These are phyloP conservation scores for Drosophila anomelani DNA, from an alignment of 2,888 invertebrate species.

Conservation along the genomic window DNA sequence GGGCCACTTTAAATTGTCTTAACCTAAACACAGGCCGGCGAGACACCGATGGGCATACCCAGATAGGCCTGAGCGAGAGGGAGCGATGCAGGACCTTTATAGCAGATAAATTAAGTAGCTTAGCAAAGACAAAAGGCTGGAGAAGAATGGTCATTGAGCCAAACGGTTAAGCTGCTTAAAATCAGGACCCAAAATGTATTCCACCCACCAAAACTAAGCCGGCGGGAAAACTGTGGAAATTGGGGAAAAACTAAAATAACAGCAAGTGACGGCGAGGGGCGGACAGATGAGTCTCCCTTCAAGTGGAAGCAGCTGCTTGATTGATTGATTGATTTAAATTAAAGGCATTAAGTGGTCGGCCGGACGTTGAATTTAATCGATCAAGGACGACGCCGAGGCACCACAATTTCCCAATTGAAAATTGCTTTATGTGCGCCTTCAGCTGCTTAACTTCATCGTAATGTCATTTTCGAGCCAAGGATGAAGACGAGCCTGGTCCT, in stretches of 20 bases:
- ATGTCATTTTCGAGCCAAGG: constrained; percentile 66
- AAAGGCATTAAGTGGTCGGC: constrained; percentile 72
- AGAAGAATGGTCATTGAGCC: constrained; percentile 34
- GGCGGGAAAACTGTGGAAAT: constrained; percentile 23
- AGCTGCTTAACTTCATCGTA: constrained; percentile 74
- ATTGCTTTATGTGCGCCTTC: constrained; percentile 71
- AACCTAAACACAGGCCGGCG: constrained; percentile 26
- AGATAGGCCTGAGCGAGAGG: constrained; percentile 7
- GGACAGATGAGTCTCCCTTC: constrained; percentile 24
- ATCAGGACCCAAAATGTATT: constrained; percentile 48
- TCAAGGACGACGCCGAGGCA: constrained; percentile 44
- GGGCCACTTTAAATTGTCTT: constrained; percentile 65
- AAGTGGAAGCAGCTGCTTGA: constrained; percentile 59
- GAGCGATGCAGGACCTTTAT: constrained; percentile 9
- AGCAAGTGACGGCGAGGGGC: constrained; percentile 27
- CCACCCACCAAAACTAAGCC: constrained; percentile 25
- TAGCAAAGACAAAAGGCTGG: constrained; percentile 65
- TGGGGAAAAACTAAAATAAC: constrained; percentile 55
- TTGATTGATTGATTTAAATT: constrained; percentile 80
- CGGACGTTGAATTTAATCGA: constrained; percentile 72
- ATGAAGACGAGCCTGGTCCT: constrained; percentile 8
- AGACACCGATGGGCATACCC: constrained; percentile 35
- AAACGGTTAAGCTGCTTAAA: constrained; percentile 65
- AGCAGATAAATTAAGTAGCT: constrained; percentile 75
- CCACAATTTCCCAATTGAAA: constrained; percentile 66